phyloP scores from a whole-genome alignment of 2,113 vertebrate species.

The Nothocercus julius region DNA sequence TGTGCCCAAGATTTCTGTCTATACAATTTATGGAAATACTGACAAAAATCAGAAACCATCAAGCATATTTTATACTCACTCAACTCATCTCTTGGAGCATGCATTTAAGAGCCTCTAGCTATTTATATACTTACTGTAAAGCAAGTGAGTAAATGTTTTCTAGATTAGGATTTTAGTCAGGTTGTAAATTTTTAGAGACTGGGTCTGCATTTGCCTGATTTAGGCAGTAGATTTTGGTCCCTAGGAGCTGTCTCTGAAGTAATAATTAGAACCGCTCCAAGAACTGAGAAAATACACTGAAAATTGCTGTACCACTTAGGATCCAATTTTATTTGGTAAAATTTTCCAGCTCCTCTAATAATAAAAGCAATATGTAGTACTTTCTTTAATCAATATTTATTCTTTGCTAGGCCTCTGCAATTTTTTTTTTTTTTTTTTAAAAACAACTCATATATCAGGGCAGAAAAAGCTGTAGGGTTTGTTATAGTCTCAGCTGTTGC shows the following conservation, averaged over 20 bases:
- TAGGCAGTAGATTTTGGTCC: slow-evolving; percentile 13
- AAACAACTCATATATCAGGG: not conserved
- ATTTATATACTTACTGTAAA: slow-evolving; percentile 33
- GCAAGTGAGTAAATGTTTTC: not conserved
- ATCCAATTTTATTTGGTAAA: slow-evolving; percentile 26
- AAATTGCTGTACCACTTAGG: slow-evolving; percentile 6
- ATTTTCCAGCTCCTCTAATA: slow-evolving; percentile 40
- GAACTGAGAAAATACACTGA: slow-evolving; percentile 21
- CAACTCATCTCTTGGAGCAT: not conserved
- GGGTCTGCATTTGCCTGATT: slow-evolving; percentile 1
- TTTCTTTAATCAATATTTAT: not conserved
- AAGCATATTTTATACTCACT: slow-evolving; percentile 14
- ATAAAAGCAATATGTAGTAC: not conserved
- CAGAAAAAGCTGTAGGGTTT: not conserved
- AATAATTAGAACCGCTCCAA: slow-evolving; percentile 25
- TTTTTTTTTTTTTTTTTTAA: not conserved
- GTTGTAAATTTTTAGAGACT: slow-evolving; percentile 48
- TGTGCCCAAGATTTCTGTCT: not conserved
- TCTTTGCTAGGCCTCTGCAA: not conserved
- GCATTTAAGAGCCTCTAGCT: slow-evolving; percentile 38
- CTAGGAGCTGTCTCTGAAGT: slow-evolving; percentile 14
- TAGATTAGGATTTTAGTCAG: slow-evolving; percentile 51
- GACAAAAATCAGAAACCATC: not conserved
- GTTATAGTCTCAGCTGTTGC: not conserved
- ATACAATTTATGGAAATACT: slow-evolving; percentile 5